Percentiles rank a stretch among this genome's conserved stretches.
Conservation (phyloP, 2,113 vertebrate species). For the Chinchilla lanigera region DNA sequence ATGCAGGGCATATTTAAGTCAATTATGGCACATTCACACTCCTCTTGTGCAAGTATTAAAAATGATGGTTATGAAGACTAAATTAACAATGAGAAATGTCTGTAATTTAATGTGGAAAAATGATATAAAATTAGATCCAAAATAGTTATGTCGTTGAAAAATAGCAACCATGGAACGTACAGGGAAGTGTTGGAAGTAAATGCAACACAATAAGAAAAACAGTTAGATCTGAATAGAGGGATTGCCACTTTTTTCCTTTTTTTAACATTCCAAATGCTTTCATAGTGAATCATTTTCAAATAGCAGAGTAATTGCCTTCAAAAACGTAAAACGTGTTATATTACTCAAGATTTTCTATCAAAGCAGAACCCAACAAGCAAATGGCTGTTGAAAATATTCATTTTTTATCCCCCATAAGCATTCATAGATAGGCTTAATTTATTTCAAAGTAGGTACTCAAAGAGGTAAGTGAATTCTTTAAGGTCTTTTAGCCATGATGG, state of each 20-base stretch:
- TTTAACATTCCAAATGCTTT: not conserved
- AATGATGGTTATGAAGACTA: constrained; percentile 13
- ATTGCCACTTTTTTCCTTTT: not conserved
- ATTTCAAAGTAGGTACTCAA: not conserved
- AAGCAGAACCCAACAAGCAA: not conserved
- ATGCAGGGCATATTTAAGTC: constrained; percentile 37
- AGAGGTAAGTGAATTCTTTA: not conserved
- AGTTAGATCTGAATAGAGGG: not conserved
- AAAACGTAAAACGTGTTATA: not conserved
- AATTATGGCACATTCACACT: not conserved
- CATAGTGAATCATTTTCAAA: not conserved
- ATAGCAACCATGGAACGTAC: not conserved
- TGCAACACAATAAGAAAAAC: not conserved
- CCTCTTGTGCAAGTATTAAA: not conserved
- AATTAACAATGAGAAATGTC: constrained; percentile 37
- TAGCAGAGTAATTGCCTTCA: not conserved
- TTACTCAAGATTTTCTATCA: not conserved
- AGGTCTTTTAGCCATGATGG: not conserved
- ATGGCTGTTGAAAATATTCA: not conserved
- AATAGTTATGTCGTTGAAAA: constrained; percentile 48
- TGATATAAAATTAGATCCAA: constrained; percentile 30
- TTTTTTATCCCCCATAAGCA: not conserved
- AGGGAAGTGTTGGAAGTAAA: not conserved
- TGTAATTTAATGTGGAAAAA: constrained; percentile 49
- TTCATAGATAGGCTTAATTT: not conserved